These are phyloP conservation scores for Orthosia gothica DNA, from an alignment of 2,888 invertebrate species.

Conservation along the genomic window DNA sequence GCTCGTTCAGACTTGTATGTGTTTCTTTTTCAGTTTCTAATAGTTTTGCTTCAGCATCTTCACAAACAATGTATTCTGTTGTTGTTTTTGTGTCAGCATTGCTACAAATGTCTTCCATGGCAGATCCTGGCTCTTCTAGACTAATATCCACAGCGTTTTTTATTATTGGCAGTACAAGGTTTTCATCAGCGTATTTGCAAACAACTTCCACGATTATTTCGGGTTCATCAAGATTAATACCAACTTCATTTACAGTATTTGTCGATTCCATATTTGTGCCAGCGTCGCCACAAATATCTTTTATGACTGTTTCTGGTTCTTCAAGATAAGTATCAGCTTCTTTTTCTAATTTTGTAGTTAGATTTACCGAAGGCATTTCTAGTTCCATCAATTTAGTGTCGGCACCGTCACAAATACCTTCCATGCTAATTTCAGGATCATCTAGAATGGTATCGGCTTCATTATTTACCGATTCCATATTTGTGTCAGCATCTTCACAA, in stretches of 20 bases:
- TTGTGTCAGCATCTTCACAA: neutral
- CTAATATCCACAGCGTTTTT: neutral
- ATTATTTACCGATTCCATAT: neutral
- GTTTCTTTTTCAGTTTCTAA: slow-evolving; percentile 7
- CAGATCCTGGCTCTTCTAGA: neutral
- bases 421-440: slow-evolving; percentile 23
- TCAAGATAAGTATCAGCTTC: neutral
- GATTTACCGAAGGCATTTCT: neutral
- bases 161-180: slow-evolving; percentile 23
- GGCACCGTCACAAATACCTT: no score
- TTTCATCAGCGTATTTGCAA: slow-evolving; percentile 34
- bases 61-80: neutral
- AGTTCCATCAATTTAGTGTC: neutral
- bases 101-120: neutral
- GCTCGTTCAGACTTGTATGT: slow-evolving; percentile 23
- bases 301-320: neutral
- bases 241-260: neutral
- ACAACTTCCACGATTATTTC: slow-evolving; percentile 42
- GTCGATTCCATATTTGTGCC: neutral
- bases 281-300: neutral
- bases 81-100: neutral
- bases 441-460: slow-evolving; percentile 18
- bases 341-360: neutral
- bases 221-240: slow-evolving; percentile 20
- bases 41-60: neutral